Evolutionary conservation across 2,888 invertebrate genomes (phyloP).

Genomic region (Phymatocera aterrima): DNA sequence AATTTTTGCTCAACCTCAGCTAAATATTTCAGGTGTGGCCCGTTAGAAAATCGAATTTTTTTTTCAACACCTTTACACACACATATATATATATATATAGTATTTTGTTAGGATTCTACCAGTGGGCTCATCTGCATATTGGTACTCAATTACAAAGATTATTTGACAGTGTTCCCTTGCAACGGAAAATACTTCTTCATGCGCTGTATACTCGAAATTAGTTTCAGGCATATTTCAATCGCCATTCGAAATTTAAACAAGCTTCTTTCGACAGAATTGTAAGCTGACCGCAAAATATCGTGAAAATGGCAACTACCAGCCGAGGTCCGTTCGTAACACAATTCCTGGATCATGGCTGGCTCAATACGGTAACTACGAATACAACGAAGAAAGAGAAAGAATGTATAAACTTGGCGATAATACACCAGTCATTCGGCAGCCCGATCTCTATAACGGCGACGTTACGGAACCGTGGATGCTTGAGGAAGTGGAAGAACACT

Average conservation of each 20-base stretch:
- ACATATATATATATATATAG: too few relatives aligned
- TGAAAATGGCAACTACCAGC: conserved; percentile 62
- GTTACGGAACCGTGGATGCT: conserved; percentile 67
- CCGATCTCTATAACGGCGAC: background rate
- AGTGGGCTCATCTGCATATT: background rate
- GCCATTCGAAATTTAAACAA: background rate
- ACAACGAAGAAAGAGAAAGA: conserved; percentile 78
- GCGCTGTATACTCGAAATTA: background rate
- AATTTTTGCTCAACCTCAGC: too few relatives aligned
- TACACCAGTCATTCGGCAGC: conserved; percentile 1
- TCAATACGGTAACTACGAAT: conserved; percentile 78
- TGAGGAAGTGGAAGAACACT: conserved; percentile 66
- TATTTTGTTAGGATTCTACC: background rate
- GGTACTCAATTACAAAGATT: background rate
- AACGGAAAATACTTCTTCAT: background rate
- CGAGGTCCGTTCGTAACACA: conserved; percentile 79
- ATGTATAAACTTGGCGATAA: conserved; percentile 65
- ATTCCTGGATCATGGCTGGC: conserved; percentile 82
- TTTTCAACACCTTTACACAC: too few relatives aligned
- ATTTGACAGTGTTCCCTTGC: background rate
- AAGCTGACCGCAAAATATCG: conserved; percentile 59
- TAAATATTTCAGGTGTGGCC: too few relatives aligned
- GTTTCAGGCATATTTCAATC: background rate
- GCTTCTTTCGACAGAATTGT: conserved; percentile 55
- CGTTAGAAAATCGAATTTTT: too few relatives aligned